These are phyloP conservation scores for Manduca sexta DNA, from an alignment of 1,140 invertebrate species.

Conservation along the genomic window DNA sequence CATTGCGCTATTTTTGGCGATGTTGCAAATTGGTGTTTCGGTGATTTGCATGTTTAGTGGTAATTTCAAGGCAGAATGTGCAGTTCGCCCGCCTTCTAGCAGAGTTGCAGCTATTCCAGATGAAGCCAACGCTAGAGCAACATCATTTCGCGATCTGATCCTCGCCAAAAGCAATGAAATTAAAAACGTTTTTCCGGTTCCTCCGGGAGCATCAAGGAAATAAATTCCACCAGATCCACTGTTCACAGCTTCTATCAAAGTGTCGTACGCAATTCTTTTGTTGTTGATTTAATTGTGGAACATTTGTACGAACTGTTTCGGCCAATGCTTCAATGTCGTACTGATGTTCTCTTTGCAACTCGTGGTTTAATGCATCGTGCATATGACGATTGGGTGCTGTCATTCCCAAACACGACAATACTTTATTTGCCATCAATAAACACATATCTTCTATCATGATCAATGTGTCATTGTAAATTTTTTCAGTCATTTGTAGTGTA, in stretches of 20 bases:
- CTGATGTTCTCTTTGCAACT: constrained; percentile 41
- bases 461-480: constrained; percentile 55
- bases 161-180: constrained; percentile 11
- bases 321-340: constrained; percentile 31
- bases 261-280: constrained; percentile 43
- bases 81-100: background rate
- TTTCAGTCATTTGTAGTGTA: constrained; percentile 21
- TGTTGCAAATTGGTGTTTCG: constrained; percentile 16
- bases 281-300: constrained; percentile 14
- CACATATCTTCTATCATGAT: constrained; percentile 53
- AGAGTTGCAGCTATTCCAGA: background rate
- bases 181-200: constrained; percentile 14
- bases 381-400: constrained; percentile 39
- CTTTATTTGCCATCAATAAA: constrained; percentile 36
- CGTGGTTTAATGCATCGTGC: constrained; percentile 42
- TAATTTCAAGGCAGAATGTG: constrained; percentile 10
- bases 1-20: constrained; percentile 23
- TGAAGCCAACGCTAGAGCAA: constrained; percentile 56
- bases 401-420: constrained; percentile 40
- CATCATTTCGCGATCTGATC: constrained; percentile 5
- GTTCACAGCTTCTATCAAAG: constrained; percentile 41
- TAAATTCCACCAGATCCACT: constrained; percentile 38
- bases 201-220: constrained; percentile 36
- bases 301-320: constrained; percentile 29
- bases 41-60: constrained; percentile 21